Conservation (phyloP, 2,113 vertebrate genomes). For the Pedionomus torquatus region DNA sequence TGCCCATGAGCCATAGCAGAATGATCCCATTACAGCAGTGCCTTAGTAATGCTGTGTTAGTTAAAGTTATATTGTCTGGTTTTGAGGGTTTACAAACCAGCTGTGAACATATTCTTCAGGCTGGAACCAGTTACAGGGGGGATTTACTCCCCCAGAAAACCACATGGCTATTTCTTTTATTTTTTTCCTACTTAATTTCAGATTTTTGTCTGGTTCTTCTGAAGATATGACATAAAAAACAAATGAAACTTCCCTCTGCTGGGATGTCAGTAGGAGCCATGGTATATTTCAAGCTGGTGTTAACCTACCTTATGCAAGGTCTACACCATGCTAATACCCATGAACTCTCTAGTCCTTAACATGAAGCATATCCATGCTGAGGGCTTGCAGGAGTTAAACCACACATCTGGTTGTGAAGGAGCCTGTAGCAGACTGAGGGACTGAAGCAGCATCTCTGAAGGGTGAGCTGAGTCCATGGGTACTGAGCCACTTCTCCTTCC, state of each 20-base stretch:
- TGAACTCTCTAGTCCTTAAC: neutral
- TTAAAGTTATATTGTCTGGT: slow-evolving; percentile 47
- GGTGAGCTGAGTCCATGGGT: neutral
- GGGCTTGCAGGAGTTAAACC: neutral
- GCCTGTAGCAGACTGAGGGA: neutral
- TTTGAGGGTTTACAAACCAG: slow-evolving; percentile 36
- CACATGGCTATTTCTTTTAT: neutral
- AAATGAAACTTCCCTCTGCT: neutral
- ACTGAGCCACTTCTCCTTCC: neutral
- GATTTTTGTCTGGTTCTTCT: neutral
- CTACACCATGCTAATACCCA: neutral
- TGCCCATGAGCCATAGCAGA: slow-evolving; percentile 33
- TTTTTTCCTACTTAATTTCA: neutral
- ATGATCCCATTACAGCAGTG: slow-evolving; percentile 26
- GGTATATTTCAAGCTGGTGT: neutral
- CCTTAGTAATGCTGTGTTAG: slow-evolving; percentile 9
- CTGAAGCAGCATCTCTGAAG: neutral
- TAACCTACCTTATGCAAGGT: neutral
- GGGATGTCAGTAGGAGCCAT: neutral
- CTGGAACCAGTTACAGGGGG: neutral
- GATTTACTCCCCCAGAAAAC: neutral
- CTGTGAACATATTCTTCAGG: slow-evolving; percentile 8
- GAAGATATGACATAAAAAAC: neutral
- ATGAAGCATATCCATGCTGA: neutral
- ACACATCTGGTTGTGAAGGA: neutral